These are phyloP conservation scores for Dynastes tityus DNA, from an alignment of 2,888 invertebrate species.

Conservation along the genomic window DNA sequence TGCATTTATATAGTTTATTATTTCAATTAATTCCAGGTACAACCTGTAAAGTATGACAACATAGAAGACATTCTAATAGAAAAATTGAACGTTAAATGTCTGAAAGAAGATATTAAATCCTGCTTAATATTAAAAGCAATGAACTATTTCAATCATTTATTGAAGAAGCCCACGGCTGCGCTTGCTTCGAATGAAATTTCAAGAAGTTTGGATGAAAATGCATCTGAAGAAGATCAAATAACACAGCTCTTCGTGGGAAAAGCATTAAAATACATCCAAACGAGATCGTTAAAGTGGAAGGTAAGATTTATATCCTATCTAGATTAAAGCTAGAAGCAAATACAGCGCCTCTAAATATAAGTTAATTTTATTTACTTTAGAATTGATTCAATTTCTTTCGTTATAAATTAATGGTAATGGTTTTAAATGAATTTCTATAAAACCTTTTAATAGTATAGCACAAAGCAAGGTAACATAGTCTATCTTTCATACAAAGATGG, in stretches of 20 bases:
- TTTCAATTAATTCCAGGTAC: constrained; percentile 66
- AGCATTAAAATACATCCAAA: constrained; percentile 82
- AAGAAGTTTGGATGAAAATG: constrained; percentile 68
- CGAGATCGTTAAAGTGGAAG: constrained; percentile 85
- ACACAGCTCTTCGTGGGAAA: constrained; percentile 81
- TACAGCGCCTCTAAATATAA: too few relatives aligned
- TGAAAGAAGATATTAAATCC: constrained; percentile 83
- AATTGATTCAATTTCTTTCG: too few relatives aligned
- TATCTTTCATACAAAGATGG: too few relatives aligned
- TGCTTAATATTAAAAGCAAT: constrained; percentile 89
- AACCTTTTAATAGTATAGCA: too few relatives aligned
- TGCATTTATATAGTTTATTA: neutral
- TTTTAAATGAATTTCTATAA: too few relatives aligned
- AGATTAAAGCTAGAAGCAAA: too few relatives aligned
- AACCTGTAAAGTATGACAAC: constrained; percentile 66
- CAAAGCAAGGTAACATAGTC: too few relatives aligned
- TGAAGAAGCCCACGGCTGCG: constrained; percentile 80
- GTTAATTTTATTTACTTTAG: too few relatives aligned
- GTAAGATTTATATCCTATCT: constrained; percentile 57
- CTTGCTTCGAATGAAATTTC: constrained; percentile 73
- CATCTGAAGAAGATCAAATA: constrained; percentile 74
- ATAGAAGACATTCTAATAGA: constrained; percentile 82
- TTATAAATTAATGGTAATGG: too few relatives aligned
- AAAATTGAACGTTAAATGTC: constrained; percentile 85
- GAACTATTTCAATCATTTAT: constrained; percentile 85